Conservation (phyloP, 2,113 vertebrate species). For the Carassius auratus region DNA sequence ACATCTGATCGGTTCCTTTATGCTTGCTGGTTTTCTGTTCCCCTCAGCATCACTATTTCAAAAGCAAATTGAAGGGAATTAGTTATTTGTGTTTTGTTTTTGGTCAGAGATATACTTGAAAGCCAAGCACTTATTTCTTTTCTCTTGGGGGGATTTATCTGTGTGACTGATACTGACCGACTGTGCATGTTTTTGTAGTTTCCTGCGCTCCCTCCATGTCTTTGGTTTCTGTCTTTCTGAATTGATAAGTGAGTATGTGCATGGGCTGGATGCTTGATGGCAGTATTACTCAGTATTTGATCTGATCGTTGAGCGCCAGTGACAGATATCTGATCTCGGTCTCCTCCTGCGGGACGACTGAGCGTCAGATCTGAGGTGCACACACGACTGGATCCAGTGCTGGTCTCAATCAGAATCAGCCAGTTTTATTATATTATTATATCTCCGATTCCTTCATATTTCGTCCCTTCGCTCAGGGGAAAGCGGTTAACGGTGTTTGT, state of each 20-base stretch:
- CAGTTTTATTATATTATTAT: slow-evolving; percentile 37
- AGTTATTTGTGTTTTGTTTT: slow-evolving; percentile 55
- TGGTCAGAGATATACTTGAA: slow-evolving; percentile 76
- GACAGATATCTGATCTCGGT: slow-evolving; percentile 57
- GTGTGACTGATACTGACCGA: slow-evolving; percentile 35
- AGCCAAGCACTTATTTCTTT: slow-evolving; percentile 74
- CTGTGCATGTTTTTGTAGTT: slow-evolving; percentile 56
- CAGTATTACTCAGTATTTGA: slow-evolving; percentile 49
- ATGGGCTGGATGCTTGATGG: slow-evolving; percentile 61
- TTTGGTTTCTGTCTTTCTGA: slow-evolving; percentile 53
- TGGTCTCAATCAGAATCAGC: slow-evolving; percentile 60
- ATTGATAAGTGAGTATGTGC: slow-evolving; percentile 59
- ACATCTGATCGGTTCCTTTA: slow-evolving; percentile 48
- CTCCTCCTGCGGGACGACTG: slow-evolving; percentile 29
- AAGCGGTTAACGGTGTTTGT: neutral
- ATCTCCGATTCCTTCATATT: slow-evolving; percentile 21
- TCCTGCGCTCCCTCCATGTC: slow-evolving; percentile 51
- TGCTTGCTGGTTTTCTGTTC: neutral
- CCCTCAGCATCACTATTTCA: slow-evolving; percentile 36
- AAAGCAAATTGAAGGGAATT: slow-evolving; percentile 37
- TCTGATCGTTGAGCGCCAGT: slow-evolving; percentile 61
- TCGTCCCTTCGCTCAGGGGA: slow-evolving; percentile 74
- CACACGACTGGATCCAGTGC: slow-evolving; percentile 32
- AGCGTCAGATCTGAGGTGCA: slow-evolving; percentile 66
- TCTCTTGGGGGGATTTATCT: slow-evolving; percentile 55